Base-by-base conservation (phyloP, 64 coral and sea anemone species). In the Platygyra sinensis region DNA sequence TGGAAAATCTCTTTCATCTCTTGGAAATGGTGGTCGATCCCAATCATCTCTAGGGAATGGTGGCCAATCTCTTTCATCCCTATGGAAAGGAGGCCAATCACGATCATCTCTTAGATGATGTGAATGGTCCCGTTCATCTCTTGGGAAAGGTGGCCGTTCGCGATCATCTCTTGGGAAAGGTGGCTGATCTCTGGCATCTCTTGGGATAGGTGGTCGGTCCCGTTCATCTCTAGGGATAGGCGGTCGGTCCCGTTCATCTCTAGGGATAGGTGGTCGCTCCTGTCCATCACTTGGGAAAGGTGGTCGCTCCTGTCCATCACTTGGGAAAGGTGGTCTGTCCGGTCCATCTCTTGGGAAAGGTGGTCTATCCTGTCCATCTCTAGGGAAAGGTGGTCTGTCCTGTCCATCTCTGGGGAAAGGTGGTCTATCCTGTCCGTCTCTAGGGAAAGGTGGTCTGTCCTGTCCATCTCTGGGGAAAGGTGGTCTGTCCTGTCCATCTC, bases 1-100 rank as follows among this genome's bases (percentile, higher is more conserved):
- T 39, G 82, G 77, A 78, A 83, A 86, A 39, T 92, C 90, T 65
- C 82, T 86, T 51, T 74, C 85, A 16, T 94, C 93, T 90, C 93
- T 94, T 18, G 28, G 38, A 32, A 69, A 87, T 29, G 93, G 82
- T 22, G 42, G 72, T 33, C 67, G 62, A 73, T 73, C 85, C 30
- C 71, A 30, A 10, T 50, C 67, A 19, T 86, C 83, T 52, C 49
- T 69, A 69, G 65, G 0, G 33, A 30, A 72, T 17, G 54, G 79
- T 91, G 75, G 88, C 76, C 87, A 80, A 27, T 87, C 89, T 65
- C 89, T 84, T 62, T 78, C 87, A 89, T 78, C 74, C 15, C 22
- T 20, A 38, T 67, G 85, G 27, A 89, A 89, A 30, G 75, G 25
- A n/a, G 88, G 52, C 30, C 72, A n/a, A 8, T 89, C 79, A 30